Evolutionary conservation across 2,113 vertebrate species (phyloP), one percentile per base, ranked within the genome.

Genomic region (Gyps fulvus): DNA sequence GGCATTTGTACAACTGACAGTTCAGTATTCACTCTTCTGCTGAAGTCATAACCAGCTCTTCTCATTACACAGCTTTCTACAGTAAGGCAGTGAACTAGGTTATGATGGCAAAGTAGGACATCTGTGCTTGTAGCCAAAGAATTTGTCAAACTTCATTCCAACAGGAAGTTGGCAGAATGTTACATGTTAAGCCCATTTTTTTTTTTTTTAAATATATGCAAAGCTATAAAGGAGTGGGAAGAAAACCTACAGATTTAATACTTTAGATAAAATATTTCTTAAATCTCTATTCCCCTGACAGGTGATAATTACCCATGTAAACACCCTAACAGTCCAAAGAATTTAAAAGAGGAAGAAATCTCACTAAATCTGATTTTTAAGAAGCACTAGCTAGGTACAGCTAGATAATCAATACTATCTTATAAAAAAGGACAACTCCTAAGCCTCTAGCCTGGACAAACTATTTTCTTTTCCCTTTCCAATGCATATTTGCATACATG

Each of bases 401-500:
- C 18, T 20, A 67, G 5, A 61, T 58, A 36, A 65, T 11, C 43
- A 54, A 67, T 13, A 16, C 14, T 32, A 15, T 21, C 16, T 62
- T 85, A 55, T 0, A 13, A 31, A 72, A 52, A 62, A 25, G 8
- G 27, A 7, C 15, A 77, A 74, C 16, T 78, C 26, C 54, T 43
- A 38, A 34, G n/a, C 21, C 25, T 40, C 42, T 42, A 74, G 42
- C 11, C 34, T 50, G 29, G 32, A 42, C 22, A n/a, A 50, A 23
- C 3, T 55, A 29, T 22, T 80, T 59, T 58, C 7, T 2, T 34
- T 9, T 8, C 18, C 12, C 11, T 34, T 47, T 82, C 13, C 10
- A 72, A n/a, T 0, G 3, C 0, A 0, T 29, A 43, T 17, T 32
- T 79, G 11, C 17, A n/a, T 42, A 27, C 6, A 16, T 1, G 2